Percentiles rank a stretch among this genome's conserved stretches.
Evolutionary conservation across 1,140 invertebrate species (phyloP).

Genomic region (Trachymyrmex cornetzi): DNA sequence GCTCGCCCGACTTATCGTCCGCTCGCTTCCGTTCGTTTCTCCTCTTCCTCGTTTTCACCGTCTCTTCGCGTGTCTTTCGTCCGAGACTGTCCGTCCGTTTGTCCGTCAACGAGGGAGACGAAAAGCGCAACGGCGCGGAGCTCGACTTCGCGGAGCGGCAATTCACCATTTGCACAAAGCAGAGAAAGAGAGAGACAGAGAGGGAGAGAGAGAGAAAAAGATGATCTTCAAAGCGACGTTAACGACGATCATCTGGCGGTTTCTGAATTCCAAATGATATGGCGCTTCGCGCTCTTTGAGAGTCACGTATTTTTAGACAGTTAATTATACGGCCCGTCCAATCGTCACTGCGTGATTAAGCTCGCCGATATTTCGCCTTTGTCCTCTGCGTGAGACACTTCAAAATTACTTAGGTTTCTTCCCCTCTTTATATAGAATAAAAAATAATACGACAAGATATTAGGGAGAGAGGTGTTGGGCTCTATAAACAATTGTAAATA

Average conservation of each 20-base stretch:
- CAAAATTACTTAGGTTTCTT: background rate
- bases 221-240: conserved; percentile 65
- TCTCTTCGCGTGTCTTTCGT: conserved; percentile 39
- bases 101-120: conserved; percentile 66
- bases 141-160: conserved; percentile 17
- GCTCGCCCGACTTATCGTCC: conserved; percentile 76
- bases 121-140: conserved; percentile 13
- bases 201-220: background rate
- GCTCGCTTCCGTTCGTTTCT: conserved; percentile 59
- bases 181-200: background rate
- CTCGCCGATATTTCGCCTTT: conserved; percentile 21
- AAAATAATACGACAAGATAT: too few relatives aligned
- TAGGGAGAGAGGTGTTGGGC: too few relatives aligned
- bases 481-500: too few relatives aligned
- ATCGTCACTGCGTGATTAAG: conserved; percentile 45
- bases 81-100: conserved; percentile 66
- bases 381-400: background rate
- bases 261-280: conserved; percentile 63
- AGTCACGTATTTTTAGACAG: conserved; percentile 37
- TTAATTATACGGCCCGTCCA: conserved; percentile 43
- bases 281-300: conserved; percentile 14
- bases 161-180: conserved; percentile 43
- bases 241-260: conserved; percentile 65
- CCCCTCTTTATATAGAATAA: too few relatives aligned
- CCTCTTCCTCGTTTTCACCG: conserved; percentile 56